Percentiles rank a stretch among this genome's conserved stretches.
Evolutionary conservation across 1,140 invertebrate species (phyloP).

Genomic region (Dreissena polymorpha): DNA sequence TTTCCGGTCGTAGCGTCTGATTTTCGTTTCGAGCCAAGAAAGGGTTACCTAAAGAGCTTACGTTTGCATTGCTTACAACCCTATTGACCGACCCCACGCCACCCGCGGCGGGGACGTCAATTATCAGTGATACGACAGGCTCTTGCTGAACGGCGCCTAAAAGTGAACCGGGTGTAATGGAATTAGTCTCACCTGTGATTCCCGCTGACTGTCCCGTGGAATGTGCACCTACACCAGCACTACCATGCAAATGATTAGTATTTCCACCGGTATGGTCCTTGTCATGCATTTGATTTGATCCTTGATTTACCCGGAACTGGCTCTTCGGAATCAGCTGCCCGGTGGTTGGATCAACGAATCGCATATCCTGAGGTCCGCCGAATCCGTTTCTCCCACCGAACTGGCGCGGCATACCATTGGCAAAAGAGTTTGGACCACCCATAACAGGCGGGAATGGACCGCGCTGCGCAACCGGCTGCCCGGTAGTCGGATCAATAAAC

Average conservation of each 20-base stretch:
- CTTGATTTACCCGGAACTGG: no score
- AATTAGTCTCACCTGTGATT: conserved; percentile 34
- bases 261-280: neutral
- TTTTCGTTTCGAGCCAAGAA: no score
- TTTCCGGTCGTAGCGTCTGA: neutral
- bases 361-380: neutral
- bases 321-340: conserved; percentile 3
- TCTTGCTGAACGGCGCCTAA: no score
- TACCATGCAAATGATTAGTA: conserved; percentile 14
- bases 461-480: neutral
- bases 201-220: neutral
- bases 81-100: no score
- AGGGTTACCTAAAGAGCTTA: no score
- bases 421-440: neutral
- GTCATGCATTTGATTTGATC: no score
- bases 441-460: neutral
- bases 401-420: neutral
- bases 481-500: conserved; percentile 25
- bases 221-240: neutral
- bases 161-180: no score
- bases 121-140: no score
- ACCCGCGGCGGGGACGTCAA: no score
- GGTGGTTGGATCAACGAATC: neutral
- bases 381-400: neutral
- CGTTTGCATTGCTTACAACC: no score